Base-by-base conservation (phyloP, 1,140 invertebrate genomes). In the Cotesia vestalis region DNA sequence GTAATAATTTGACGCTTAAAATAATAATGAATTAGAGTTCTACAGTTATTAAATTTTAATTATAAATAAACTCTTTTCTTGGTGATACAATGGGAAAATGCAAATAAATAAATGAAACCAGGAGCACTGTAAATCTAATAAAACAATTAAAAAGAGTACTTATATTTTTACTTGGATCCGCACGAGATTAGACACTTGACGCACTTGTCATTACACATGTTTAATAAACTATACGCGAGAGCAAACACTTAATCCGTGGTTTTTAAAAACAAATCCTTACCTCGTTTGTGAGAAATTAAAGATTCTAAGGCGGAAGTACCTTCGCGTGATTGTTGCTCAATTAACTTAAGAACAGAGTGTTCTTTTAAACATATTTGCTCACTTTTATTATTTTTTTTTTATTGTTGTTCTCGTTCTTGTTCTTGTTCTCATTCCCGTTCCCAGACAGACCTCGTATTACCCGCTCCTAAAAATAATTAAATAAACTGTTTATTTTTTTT, bases 111-210 rank as follows among this genome's bases (percentile, higher is more conserved):
- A 11, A 27, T 34, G 4, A 9, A 17, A 9, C 57, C 57, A 20
- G 20, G 40, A 17, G 8, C 6, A 51, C 12, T 12, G 12, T 35
- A 51, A 3, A 20, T 53, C n/a, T 66, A 12, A 38, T 14, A 38
- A 40, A 38, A 63, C 38, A 4, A 20, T 12, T 27, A 11, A 61
- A 36, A 14, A 66, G 51, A 66, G 51, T 66, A 66, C 17, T 66
- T 64, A 64, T 64, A 64, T 64, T 51, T 64, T 51, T 64, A 51
- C 62, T 63, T 63, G 61, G 14, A 63, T 63, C 12, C 40, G 63
- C 63, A 66, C 40, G 38, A 14, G 63, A 66, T 66, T 66, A 34
- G 40, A 40, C 61, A 63, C 4, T n/a, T 38, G n/a, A 38, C 12
- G 53, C 53, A 55, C 53, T 63, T 14, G 34, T 63, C 12, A 51